Conservation (phyloP, 2,113 vertebrate species). For the Odocoileus virginianus region DNA sequence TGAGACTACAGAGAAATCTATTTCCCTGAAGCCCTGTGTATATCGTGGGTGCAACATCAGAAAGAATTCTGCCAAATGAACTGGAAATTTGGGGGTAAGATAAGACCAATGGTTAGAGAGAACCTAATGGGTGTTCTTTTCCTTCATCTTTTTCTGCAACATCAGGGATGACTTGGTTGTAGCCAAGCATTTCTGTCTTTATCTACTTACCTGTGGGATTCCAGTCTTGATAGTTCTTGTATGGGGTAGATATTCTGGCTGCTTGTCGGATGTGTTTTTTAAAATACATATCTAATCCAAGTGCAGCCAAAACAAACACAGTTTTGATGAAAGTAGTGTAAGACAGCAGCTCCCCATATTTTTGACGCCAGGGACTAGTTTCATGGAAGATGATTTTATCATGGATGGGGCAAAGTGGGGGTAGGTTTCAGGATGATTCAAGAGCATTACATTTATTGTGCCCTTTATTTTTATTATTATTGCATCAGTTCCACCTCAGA, state of each 20-base stretch:
- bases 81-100: accelerated
- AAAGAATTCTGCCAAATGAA: background rate
- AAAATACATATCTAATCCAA: background rate
- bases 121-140: accelerated
- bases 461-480: background rate
- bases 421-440: background rate
- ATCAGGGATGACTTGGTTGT: accelerated
- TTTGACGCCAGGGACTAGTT: background rate
- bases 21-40: background rate
- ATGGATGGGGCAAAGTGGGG: background rate
- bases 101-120: background rate
- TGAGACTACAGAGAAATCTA: background rate
- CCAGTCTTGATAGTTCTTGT: background rate
- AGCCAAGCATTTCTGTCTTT: accelerated
- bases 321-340: background rate
- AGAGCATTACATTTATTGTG: background rate
- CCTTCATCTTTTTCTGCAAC: accelerated
- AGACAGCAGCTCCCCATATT: background rate
- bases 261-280: background rate
- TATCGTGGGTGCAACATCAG: background rate
- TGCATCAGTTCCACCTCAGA: background rate
- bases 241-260: background rate
- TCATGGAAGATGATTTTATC: background rate
- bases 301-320: background rate
- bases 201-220: background rate